Conservation (phyloP, 1,140 invertebrate genomes). For the Psilanteris sp. region DNA sequence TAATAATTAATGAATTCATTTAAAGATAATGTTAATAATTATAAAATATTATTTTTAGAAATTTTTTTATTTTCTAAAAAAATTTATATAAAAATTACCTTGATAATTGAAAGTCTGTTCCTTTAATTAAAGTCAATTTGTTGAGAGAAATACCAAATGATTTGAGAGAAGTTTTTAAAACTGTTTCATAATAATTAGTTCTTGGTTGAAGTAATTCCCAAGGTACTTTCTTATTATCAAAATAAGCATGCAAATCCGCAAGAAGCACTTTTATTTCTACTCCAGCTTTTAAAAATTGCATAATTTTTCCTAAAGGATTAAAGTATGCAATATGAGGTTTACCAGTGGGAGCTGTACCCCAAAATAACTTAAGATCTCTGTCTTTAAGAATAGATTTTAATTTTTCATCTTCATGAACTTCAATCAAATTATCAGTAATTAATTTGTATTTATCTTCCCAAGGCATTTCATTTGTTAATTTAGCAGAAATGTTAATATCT, state of each 20-base stretch:
- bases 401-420: constrained; percentile 97
- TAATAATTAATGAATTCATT: too few species aligned
- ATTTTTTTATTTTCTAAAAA: too few species aligned
- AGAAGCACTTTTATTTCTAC: constrained; percentile 98
- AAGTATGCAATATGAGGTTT: constrained; percentile 99
- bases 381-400: constrained; percentile 90
- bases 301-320: constrained; percentile 99
- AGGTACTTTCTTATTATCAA: constrained; percentile 99
- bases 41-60: too few species aligned
- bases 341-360: constrained; percentile 99
- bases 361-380: constrained; percentile 97
- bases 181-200: constrained; percentile 95
- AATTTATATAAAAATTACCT: constrained; percentile 84
- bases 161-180: constrained; percentile 96
- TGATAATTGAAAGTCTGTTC: constrained; percentile 96
- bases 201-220: constrained; percentile 94
- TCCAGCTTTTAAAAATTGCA: constrained; percentile 97
- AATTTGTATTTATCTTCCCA: constrained; percentile 87
- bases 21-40: constrained; percentile 2
- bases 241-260: constrained; percentile 98
- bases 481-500: too few species aligned
- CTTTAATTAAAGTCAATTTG: constrained; percentile 96
- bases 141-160: constrained; percentile 96
- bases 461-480: too few species aligned
- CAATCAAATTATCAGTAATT: constrained; percentile 92